phyloP scores from a whole-genome alignment of 1,140 invertebrate species.

The Zaprionus africanus region DNA sequence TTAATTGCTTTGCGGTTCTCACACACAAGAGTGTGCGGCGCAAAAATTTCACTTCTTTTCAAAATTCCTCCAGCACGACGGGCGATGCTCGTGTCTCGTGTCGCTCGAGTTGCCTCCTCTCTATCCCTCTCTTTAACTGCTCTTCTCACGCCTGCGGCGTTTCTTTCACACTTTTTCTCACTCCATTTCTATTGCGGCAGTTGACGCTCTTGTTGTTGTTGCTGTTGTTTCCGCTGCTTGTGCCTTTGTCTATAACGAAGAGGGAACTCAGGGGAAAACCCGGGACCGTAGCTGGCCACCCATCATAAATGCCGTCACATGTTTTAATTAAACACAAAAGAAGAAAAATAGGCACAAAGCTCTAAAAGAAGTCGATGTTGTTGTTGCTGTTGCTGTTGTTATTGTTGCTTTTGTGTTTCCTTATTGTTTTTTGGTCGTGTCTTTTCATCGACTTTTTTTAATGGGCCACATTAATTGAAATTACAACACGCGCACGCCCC shows the following conservation, averaged over 20 bases:
- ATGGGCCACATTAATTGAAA: slow-evolving; percentile 68
- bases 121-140: slow-evolving; percentile 54
- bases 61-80: slow-evolving; percentile 64
- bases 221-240: slow-evolving; percentile 19
- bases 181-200: slow-evolving; percentile 29
- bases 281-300: slow-evolving; percentile 45
- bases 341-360: slow-evolving; percentile 47
- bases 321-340: slow-evolving; percentile 66
- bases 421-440: background rate
- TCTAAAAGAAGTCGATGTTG: slow-evolving; percentile 45
- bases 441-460: slow-evolving; percentile 35
- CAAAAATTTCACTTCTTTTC: slow-evolving; percentile 80
- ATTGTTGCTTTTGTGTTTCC: slow-evolving; percentile 6
- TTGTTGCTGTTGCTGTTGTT: slow-evolving; percentile 13
- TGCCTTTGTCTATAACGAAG: slow-evolving; percentile 74
- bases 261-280: slow-evolving; percentile 30
- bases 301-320: slow-evolving; percentile 72
- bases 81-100: slow-evolving; percentile 21
- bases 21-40: slow-evolving; percentile 55
- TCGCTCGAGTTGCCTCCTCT: slow-evolving; percentile 44
- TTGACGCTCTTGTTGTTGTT: slow-evolving; percentile 27
- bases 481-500: slow-evolving; percentile 53
- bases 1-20: slow-evolving; percentile 81
- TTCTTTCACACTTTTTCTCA: slow-evolving; percentile 40
- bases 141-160: slow-evolving; percentile 15